These are phyloP conservation scores for Drosophila mayaguana DNA, from an alignment of 2,888 invertebrate genomes.

Conservation along the genomic window DNA sequence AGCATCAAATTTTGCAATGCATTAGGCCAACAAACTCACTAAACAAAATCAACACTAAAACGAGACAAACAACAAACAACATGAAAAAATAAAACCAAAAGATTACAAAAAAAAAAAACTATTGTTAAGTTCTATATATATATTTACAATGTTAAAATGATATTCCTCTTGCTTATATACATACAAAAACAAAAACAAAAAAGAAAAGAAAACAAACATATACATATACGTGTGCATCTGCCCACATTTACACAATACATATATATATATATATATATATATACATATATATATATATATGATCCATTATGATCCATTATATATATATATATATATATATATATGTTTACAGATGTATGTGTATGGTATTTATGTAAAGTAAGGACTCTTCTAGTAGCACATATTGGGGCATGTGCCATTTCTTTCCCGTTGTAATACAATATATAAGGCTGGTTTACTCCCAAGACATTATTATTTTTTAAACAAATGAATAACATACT, in stretches of 20 bases:
- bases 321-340: slow-evolving; percentile 12
- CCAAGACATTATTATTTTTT: slow-evolving; percentile 85
- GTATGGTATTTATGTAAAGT: slow-evolving; percentile 29
- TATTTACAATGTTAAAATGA: slow-evolving; percentile 71
- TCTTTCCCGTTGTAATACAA: slow-evolving; percentile 80
- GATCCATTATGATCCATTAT: not conserved
- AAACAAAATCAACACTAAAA: slow-evolving; percentile 34
- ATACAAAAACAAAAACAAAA: slow-evolving; percentile 26
- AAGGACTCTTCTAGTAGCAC: slow-evolving; percentile 41
- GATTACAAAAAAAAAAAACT: slow-evolving; percentile 41
- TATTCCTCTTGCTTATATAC: slow-evolving; percentile 80
- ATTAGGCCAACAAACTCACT: slow-evolving; percentile 60
- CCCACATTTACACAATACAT: slow-evolving; percentile 13
- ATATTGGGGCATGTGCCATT: slow-evolving; percentile 70
- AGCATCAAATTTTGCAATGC: slow-evolving; percentile 36
- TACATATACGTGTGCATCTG: slow-evolving; percentile 42
- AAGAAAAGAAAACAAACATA: slow-evolving; percentile 28
- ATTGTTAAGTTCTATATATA: slow-evolving; percentile 70
- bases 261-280: not conserved
- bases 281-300: too few relatives aligned
- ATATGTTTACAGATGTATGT: slow-evolving; percentile 17
- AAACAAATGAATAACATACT: slow-evolving; percentile 27
- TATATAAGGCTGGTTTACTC: slow-evolving; percentile 85
- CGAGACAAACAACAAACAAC: slow-evolving; percentile 13
- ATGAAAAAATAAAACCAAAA: slow-evolving; percentile 33